Evolutionary conservation across 2,888 invertebrate genomes (phyloP), one percentile per base, ranked within the genome.

Genomic region (Drosophila parthenogenetica): DNA sequence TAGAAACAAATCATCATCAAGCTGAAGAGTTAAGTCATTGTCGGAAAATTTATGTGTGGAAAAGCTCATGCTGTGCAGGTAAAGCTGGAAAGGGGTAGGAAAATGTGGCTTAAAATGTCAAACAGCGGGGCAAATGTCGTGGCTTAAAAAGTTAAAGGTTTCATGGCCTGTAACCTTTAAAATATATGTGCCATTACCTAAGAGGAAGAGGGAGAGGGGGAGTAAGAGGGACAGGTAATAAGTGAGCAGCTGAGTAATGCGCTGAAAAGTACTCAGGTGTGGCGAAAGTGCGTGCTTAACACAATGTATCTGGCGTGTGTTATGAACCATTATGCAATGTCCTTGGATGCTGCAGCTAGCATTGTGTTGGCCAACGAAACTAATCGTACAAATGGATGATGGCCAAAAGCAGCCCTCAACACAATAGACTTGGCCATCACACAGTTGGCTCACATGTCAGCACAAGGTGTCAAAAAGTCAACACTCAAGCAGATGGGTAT

Each of bases 371-470:
- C 65, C 55, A 55, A 45, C 50, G 69, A 60, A 84, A 73, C 79
- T 84, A 84, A 84, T 84, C 87, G 74, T 57, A 76, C 83, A 84
- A 84, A 84, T 84, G 83, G 87, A 77, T 68, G 57, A 29, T 29
- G 29, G 29, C 29, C 29, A 29, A 29, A 29, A 29, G 29, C 29
- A 29, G 60, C 64, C 54, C 49, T 45, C 57, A 42, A 45, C 65
- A 75, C 73, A 83, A 82, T 71, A 66, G 76, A 58, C 60, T 54
- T 53, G 43, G 17, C 50, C 29, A 13, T 35, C 8, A 8, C 8
- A 8, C 50, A 29, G 35, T 17, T 19, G 29, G 55, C 61, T 70
- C 77, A 77, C 63, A 77, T 73, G 77, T 77, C 76, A 58, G 35
- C 16, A 48, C 61, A 51, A 70, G 68, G 69, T 62, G 71, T 69